Conservation (phyloP, 2,888 invertebrate species). For the Junonia oenone region DNA sequence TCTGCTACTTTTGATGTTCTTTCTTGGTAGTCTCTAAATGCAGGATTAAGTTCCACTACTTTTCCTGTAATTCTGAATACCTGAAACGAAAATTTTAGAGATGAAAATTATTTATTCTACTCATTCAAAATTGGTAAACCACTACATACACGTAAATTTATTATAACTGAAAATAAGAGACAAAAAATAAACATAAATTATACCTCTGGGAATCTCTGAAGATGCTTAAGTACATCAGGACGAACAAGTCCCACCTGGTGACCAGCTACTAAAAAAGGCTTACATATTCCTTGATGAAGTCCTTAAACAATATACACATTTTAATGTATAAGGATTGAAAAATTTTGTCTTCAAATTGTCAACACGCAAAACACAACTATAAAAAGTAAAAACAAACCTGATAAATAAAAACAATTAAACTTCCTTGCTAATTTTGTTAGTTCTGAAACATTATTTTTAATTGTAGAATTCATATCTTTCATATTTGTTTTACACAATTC, state of each 20-base stretch:
- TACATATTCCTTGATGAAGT: slow-evolving; percentile 87
- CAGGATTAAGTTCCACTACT: slow-evolving; percentile 90
- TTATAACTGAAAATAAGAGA: background rate
- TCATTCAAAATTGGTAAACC: background rate
- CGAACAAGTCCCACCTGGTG: slow-evolving; percentile 93
- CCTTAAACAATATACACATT: slow-evolving; percentile 71
- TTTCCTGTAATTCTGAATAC: slow-evolving; percentile 86
- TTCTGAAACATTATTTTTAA: slow-evolving; percentile 67
- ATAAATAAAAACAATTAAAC: slow-evolving; percentile 93
- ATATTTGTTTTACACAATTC: slow-evolving; percentile 41
- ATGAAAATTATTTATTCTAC: background rate
- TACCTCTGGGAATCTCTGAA: slow-evolving; percentile 90
- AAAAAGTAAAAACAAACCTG: slow-evolving; percentile 83
- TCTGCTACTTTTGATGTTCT: slow-evolving; percentile 88
- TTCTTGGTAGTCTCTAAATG: slow-evolving; percentile 91
- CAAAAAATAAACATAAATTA: slow-evolving; percentile 50
- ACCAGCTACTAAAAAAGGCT: slow-evolving; percentile 92
- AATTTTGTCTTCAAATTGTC: background rate
- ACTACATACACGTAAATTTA: background rate
- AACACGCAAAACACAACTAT: background rate
- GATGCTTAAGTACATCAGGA: slow-evolving; percentile 89
- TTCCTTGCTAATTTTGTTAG: slow-evolving; percentile 90
- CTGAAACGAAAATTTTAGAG: slow-evolving; percentile 45
- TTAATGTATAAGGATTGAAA: background rate
- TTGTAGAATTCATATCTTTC: slow-evolving; percentile 72